Percentiles rank a stretch among this genome's conserved stretches.
Conservation (phyloP, 1,140 invertebrate species). For the Tyrophagus putrescentiae region DNA sequence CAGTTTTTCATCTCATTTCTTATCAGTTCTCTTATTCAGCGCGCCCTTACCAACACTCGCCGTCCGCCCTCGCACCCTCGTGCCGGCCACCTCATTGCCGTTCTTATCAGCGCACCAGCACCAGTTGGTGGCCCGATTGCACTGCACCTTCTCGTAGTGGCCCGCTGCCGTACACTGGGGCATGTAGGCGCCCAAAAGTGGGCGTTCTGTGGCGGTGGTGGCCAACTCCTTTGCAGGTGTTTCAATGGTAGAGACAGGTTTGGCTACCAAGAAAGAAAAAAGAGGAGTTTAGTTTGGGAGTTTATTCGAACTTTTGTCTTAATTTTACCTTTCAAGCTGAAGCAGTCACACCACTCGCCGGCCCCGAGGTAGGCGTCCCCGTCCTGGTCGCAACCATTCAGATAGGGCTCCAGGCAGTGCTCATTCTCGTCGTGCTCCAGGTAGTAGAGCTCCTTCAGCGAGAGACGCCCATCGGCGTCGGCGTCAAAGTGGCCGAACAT, state of each 20-base stretch:
- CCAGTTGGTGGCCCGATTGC: slow-evolving; percentile 59
- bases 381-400: slow-evolving; percentile 66
- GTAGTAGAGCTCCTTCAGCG: slow-evolving; percentile 66
- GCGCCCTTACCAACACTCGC: slow-evolving; percentile 63
- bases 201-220: background rate
- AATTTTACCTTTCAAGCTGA: slow-evolving; percentile 54
- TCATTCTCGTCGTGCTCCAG: slow-evolving; percentile 68
- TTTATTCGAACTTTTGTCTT: background rate
- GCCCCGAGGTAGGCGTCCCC: slow-evolving; percentile 55
- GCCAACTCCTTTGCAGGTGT: slow-evolving; percentile 5
- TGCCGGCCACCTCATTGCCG: slow-evolving; percentile 68
- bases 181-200: slow-evolving; percentile 56
- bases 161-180: slow-evolving; percentile 70
- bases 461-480: slow-evolving; percentile 60
- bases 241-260: slow-evolving; percentile 20
- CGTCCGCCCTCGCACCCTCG: slow-evolving; percentile 55
- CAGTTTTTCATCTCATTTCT: too few species aligned
- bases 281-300: background rate
- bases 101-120: slow-evolving; percentile 89
- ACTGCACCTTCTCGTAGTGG: slow-evolving; percentile 69
- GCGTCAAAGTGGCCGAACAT: slow-evolving; percentile 80
- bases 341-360: slow-evolving; percentile 79
- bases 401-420: slow-evolving; percentile 79
- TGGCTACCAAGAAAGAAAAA: background rate
- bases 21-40: too few species aligned